Percentiles rank a stretch among this genome's conserved stretches.
Evolutionary conservation across 92 coral and sea anemone species (phyloP).

Genomic region (Desmophyllum pertusum): DNA sequence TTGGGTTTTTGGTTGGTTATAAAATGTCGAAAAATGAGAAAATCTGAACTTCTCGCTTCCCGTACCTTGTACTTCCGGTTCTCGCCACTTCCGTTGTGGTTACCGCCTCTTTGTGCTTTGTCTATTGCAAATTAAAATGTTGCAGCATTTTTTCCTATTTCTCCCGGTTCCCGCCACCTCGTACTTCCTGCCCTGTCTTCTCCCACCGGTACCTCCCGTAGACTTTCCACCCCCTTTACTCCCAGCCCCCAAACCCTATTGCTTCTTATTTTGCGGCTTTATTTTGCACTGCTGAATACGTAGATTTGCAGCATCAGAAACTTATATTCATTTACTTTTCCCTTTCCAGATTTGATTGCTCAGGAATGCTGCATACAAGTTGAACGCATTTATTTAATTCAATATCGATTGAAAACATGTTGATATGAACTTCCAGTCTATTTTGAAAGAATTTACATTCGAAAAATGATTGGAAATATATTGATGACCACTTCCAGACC

Average conservation of each 20-base stretch:
- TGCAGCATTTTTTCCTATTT: no score
- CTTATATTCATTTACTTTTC: not conserved
- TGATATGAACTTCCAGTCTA: not conserved
- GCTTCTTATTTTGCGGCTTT: not conserved
- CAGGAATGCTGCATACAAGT: not conserved
- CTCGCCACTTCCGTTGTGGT: no score
- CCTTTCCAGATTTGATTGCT: not conserved
- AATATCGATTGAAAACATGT: not conserved
- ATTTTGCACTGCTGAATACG: not conserved
- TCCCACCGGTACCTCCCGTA: not conserved
- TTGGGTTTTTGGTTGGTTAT: no score
- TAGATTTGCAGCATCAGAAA: not conserved
- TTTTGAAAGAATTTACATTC: not conserved
- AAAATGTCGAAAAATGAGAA: no score
- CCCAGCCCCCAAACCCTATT: not conserved
- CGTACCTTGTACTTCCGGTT: no score
- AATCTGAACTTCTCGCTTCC: no score
- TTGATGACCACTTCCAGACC: no score
- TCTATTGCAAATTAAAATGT: no score
- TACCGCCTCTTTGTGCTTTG: no score
- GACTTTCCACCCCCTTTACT: no score
- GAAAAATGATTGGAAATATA: not conserved
- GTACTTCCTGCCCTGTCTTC: no score
- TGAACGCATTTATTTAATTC: not conserved
- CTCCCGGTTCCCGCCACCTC: no score